Evolutionary conservation across 2,888 invertebrate species (phyloP).

Genomic region (Andrena camellia): DNA sequence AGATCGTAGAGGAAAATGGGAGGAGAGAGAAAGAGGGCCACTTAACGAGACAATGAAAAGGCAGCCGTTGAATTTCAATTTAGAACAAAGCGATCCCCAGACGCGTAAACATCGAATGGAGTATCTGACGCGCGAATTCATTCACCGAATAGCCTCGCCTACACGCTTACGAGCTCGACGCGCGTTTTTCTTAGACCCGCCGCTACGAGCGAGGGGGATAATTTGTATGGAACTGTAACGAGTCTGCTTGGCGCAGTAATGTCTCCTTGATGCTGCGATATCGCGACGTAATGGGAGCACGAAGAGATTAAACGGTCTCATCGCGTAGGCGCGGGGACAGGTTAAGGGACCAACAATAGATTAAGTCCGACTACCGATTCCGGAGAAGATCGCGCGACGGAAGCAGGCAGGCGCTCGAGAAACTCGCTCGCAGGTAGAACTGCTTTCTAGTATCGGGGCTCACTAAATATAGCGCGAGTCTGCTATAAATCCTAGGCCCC

Average conservation of each 20-base stretch:
- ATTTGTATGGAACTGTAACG: background rate
- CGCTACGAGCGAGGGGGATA: background rate
- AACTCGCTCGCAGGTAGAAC: conserved; percentile 63
- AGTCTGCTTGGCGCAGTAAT: background rate
- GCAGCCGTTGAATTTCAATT: background rate
- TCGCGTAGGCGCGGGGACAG: background rate
- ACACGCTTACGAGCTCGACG: background rate
- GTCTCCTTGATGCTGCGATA: background rate
- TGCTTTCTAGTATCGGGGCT: conserved; percentile 80
- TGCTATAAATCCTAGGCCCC: conserved; percentile 78
- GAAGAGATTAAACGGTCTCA: background rate
- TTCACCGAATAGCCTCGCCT: background rate
- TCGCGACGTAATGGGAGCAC: background rate
- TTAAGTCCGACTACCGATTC: conserved; percentile 16
- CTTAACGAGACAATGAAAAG: conserved; percentile 12
- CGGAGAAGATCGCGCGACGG: conserved; percentile 46
- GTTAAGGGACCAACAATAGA: background rate
- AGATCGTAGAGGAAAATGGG: background rate
- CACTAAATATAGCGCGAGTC: conserved; percentile 83
- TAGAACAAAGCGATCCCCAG: conserved; percentile 7
- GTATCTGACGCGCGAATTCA: background rate
- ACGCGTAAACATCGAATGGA: background rate
- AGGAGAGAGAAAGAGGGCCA: background rate
- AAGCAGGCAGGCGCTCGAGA: conserved; percentile 39
- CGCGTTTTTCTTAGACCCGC: too few species aligned